These are phyloP conservation scores for Epizoanthus illoricatus DNA, from an alignment of 92 coral and sea anemone genomes.

Conservation along the genomic window DNA sequence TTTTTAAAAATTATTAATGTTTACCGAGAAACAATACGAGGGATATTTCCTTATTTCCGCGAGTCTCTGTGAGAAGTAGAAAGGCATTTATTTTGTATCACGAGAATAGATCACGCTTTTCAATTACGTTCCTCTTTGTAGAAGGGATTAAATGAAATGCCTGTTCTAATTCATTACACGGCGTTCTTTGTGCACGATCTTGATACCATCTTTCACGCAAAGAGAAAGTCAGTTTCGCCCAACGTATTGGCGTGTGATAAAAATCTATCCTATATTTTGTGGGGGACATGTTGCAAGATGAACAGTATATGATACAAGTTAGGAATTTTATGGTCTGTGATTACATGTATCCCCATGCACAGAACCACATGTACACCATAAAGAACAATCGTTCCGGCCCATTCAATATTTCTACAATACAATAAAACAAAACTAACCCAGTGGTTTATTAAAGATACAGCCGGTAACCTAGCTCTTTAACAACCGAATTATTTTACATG, in stretches of 20 bases:
- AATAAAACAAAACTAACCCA: not conserved
- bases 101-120: not conserved
- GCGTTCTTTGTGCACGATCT: too few species aligned
- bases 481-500: slow-evolving; percentile 1
- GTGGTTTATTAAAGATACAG: not conserved
- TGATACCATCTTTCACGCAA: slow-evolving; percentile 11
- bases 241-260: slow-evolving; percentile 4
- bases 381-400: too few species aligned
- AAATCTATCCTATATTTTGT: not conserved
- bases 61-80: not conserved
- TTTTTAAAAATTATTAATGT: not conserved
- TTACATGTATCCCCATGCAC: not conserved
- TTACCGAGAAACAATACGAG: not conserved
- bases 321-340: not conserved
- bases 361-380: too few species aligned
- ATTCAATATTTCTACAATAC: not conserved
- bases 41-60: slow-evolving; percentile 2
- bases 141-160: not conserved
- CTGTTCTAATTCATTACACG: too few species aligned
- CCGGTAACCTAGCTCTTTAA: not conserved
- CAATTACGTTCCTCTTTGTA: not conserved
- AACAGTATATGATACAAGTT: too few species aligned
- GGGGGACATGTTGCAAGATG: too few species aligned
- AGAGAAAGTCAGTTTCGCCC: not conserved
- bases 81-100: not conserved